Evolutionary conservation across 2,888 invertebrate species (phyloP).

Genomic region (Ornithoptera alexandrae): DNA sequence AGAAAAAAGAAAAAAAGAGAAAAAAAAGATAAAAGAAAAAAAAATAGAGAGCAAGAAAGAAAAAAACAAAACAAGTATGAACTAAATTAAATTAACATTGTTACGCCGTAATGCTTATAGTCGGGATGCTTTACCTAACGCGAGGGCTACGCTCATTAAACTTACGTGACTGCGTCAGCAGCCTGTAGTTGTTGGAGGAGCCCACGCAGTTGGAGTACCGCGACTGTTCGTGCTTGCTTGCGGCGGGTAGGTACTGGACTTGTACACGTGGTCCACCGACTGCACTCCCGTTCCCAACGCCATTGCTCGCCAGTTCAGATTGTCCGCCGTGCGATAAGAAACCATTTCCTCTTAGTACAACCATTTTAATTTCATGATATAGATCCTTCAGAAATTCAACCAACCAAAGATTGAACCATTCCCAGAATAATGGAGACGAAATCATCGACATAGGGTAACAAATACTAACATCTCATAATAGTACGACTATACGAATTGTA

Average conservation of each 20-base stretch:
- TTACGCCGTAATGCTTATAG: neutral
- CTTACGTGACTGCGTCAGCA: slow-evolving; percentile 69
- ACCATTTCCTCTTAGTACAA: slow-evolving; percentile 67
- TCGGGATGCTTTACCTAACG: neutral
- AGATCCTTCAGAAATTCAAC: slow-evolving; percentile 70
- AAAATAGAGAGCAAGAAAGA: no score
- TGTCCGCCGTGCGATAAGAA: slow-evolving; percentile 51
- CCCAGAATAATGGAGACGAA: slow-evolving; percentile 69
- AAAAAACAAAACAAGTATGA: neutral
- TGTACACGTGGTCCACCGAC: slow-evolving; percentile 47
- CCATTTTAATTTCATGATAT: slow-evolving; percentile 77
- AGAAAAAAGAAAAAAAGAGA: neutral
- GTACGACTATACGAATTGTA: slow-evolving; percentile 29
- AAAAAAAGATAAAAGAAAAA: no score
- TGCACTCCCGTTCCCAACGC: slow-evolving; percentile 49
- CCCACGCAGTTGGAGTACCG: slow-evolving; percentile 61
- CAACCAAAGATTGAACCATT: slow-evolving; percentile 76
- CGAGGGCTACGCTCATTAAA: slow-evolving; percentile 33
- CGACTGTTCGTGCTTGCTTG: slow-evolving; percentile 60
- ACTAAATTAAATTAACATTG: neutral
- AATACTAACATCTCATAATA: slow-evolving; percentile 39
- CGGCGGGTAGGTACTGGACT: slow-evolving; percentile 41
- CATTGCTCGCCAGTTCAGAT: slow-evolving; percentile 54
- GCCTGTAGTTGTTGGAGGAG: slow-evolving; percentile 63
- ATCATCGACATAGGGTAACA: slow-evolving; percentile 62